Percentiles rank a stretch among this genome's conserved stretches.
Evolutionary conservation across 2,797 vertebrate species (phyloP).

Genomic region (Lutjanus argentimaculatus): DNA sequence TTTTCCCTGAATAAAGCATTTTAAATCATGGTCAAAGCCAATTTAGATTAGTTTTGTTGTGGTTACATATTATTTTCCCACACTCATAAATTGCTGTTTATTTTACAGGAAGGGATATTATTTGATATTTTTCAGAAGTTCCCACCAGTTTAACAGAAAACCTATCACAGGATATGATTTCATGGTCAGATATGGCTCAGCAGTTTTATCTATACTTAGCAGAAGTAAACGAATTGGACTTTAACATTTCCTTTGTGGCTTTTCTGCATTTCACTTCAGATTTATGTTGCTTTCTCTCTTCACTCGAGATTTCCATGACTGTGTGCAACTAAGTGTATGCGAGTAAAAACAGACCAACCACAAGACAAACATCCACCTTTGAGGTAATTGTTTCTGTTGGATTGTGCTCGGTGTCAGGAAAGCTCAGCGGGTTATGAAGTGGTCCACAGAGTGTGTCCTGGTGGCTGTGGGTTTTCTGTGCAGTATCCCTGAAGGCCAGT

Average conservation of each 20-base stretch:
- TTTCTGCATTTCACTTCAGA: not conserved
- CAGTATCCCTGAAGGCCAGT: not conserved
- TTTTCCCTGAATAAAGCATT: too few species aligned
- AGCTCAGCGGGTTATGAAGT: not conserved
- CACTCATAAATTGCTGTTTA: too few species aligned
- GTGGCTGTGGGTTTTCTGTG: not conserved
- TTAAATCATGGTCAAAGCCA: too few species aligned
- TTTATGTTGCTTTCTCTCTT: not conserved
- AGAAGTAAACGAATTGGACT: not conserved
- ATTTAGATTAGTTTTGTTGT: too few species aligned
- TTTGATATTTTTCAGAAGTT: too few species aligned
- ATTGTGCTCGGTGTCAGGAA: not conserved
- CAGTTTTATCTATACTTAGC: not conserved
- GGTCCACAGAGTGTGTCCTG: not conserved
- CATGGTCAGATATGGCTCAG: not conserved
- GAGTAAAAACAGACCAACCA: not conserved
- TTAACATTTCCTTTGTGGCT: not conserved
- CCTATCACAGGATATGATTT: not conserved
- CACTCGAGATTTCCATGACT: not conserved
- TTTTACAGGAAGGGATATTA: too few species aligned
- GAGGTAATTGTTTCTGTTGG: conserved; percentile 14
- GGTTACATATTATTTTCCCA: too few species aligned
- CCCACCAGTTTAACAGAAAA: too few species aligned
- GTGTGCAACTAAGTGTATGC: not conserved
- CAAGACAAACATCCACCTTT: not conserved